Evolutionary conservation across 2,888 invertebrate genomes (phyloP).

Genomic region (Drosophila differens): DNA sequence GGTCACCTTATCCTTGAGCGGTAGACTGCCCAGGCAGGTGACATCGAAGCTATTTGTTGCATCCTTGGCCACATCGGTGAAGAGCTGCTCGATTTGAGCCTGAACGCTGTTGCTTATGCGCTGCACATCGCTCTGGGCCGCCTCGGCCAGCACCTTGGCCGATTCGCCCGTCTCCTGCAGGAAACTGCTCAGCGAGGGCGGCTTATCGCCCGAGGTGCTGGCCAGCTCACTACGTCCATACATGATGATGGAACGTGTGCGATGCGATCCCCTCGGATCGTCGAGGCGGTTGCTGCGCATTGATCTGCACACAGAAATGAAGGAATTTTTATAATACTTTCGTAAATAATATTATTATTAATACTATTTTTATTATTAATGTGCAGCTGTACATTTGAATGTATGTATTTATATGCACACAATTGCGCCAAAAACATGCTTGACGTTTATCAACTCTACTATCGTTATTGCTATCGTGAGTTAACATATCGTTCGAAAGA

Average conservation of each 20-base stretch:
- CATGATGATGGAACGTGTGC: conserved; percentile 85
- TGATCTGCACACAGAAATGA: conserved; percentile 71
- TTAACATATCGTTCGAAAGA: background rate
- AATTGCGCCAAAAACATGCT: conserved; percentile 35
- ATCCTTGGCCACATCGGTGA: conserved; percentile 90
- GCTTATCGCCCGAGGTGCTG: conserved; percentile 80
- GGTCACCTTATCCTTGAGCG: conserved; percentile 92
- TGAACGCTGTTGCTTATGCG: conserved; percentile 91
- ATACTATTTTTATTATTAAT: background rate
- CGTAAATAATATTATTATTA: background rate
- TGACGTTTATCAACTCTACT: conserved; percentile 25
- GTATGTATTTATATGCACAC: background rate
- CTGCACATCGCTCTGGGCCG: conserved; percentile 83
- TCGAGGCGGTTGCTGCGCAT: conserved; percentile 84
- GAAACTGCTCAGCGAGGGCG: conserved; percentile 81
- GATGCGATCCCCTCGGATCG: conserved; percentile 85
- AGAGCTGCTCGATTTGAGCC: conserved; percentile 94
- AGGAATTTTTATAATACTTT: background rate
- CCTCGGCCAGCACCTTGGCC: conserved; percentile 72
- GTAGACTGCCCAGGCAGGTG: conserved; percentile 93
- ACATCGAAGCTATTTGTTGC: conserved; percentile 89
- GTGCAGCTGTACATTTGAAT: background rate
- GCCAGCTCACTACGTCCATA: conserved; percentile 85
- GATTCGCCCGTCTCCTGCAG: conserved; percentile 76
- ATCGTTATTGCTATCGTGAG: background rate